These are phyloP conservation scores for Holocentrus rufus DNA, from an alignment of 2,797 vertebrate species.

Conservation along the genomic window DNA sequence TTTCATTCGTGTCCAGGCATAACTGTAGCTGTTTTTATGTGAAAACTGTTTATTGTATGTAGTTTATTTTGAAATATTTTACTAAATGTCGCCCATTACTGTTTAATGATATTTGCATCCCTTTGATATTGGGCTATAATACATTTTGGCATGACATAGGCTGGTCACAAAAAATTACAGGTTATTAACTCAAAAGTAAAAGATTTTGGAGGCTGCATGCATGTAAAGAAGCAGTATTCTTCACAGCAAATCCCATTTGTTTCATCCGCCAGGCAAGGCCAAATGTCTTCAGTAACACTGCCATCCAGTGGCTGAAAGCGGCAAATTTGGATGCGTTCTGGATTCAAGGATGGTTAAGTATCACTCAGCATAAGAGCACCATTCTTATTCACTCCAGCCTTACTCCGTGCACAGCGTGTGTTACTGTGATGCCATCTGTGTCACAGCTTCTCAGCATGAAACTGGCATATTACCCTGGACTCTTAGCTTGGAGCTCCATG, in stretches of 20 bases:
- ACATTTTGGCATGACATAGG: too few relatives aligned
- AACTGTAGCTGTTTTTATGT: too few relatives aligned
- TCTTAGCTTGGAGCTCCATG: neutral
- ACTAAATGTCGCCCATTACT: too few relatives aligned
- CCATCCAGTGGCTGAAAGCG: constrained; percentile 72
- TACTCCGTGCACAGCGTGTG: neutral
- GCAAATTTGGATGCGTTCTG: constrained; percentile 3
- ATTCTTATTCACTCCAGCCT: constrained; percentile 22
- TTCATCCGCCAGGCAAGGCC: constrained; percentile 7
- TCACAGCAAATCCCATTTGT: constrained; percentile 19
- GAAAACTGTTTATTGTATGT: too few relatives aligned
- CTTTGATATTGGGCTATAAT: too few relatives aligned
- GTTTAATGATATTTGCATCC: too few relatives aligned
- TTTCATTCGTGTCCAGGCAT: too few relatives aligned
- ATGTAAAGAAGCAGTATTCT: neutral
- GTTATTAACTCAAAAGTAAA: too few relatives aligned
- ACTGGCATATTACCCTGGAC: constrained; percentile 2
- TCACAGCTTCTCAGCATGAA: neutral
- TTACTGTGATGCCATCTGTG: constrained; percentile 2
- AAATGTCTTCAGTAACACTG: constrained; percentile 71
- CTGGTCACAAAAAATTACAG: too few relatives aligned
- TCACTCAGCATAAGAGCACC: constrained; percentile 11
- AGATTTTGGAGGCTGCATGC: neutral
- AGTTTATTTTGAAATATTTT: too few relatives aligned
- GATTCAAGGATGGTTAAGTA: neutral